phyloP scores from a whole-genome alignment of 2,113 vertebrate genomes.

The Elephas maximus region DNA sequence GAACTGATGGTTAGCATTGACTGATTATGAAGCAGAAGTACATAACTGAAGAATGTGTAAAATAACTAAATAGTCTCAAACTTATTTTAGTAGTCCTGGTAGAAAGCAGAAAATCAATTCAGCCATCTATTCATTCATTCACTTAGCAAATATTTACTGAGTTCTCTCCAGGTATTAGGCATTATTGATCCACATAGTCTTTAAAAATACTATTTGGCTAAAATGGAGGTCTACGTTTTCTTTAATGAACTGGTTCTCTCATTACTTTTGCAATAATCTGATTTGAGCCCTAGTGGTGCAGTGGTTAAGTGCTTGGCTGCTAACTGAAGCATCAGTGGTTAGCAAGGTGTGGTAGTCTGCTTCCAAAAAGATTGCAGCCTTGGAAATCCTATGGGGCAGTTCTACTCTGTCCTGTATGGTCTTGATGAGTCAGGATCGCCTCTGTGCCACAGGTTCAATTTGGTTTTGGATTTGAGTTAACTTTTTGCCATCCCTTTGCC shows the following conservation, averaged over 20 bases:
- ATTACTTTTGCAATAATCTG: neutral
- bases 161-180: neutral
- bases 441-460: too few relatives aligned
- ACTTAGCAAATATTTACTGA: conserved; percentile 11
- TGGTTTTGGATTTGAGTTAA: neutral
- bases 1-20: neutral
- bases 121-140: neutral
- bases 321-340: too few relatives aligned
- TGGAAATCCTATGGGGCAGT: too few relatives aligned
- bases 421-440: too few relatives aligned
- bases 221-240: neutral
- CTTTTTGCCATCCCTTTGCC: neutral
- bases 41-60: neutral
- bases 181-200: neutral
- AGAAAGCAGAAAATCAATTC: neutral
- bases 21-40: neutral
- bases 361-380: too few relatives aligned
- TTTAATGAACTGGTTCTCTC: neutral
- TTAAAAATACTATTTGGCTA: neutral
- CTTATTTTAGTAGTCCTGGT: neutral
- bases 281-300: neutral
- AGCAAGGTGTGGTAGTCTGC: too few relatives aligned
- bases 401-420: too few relatives aligned
- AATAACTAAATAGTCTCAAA: neutral
- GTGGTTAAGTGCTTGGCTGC: too few relatives aligned